Evolutionary conservation across 1,140 invertebrate species (phyloP).

Genomic region (Cryptotermes secundus): DNA sequence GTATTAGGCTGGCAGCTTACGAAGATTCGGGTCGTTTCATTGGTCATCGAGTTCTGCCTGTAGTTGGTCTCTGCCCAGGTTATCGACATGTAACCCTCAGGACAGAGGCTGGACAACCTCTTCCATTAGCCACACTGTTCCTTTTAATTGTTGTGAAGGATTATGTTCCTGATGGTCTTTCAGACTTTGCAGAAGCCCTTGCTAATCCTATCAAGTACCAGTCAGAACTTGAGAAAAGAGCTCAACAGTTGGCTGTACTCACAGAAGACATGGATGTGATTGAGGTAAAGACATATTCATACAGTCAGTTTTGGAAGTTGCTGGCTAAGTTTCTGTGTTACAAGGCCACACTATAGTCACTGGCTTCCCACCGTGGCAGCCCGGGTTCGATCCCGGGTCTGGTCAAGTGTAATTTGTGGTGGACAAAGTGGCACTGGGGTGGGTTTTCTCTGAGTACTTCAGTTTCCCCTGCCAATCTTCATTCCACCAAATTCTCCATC

Average conservation of each 20-base stretch:
- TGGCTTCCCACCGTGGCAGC: no score
- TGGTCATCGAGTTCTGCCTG: slow-evolving; percentile 93
- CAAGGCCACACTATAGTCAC: no score
- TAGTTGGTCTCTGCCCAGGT: slow-evolving; percentile 93
- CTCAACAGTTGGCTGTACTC: slow-evolving; percentile 85
- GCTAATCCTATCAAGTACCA: slow-evolving; percentile 98
- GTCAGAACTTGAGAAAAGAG: slow-evolving; percentile 88
- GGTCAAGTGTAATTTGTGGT: no score
- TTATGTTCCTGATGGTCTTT: slow-evolving; percentile 93
- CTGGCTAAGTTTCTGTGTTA: no score
- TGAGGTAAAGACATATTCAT: neutral
- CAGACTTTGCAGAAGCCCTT: slow-evolving; percentile 93
- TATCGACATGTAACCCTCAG: slow-evolving; percentile 85
- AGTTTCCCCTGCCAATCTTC: no score
- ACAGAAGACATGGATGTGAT: slow-evolving; percentile 67
- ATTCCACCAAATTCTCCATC: no score
- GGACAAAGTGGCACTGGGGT: no score
- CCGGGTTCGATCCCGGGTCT: no score
- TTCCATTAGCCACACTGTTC: slow-evolving; percentile 86
- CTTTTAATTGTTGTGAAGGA: slow-evolving; percentile 92
- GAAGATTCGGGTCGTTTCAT: slow-evolving; percentile 94
- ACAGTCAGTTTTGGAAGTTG: no score
- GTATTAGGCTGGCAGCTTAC: slow-evolving; percentile 92
- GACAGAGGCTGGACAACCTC: slow-evolving; percentile 92
- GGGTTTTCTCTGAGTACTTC: no score